Conservation (phyloP, 2,113 vertebrate genomes). For the Pelodiscus sinensis region DNA sequence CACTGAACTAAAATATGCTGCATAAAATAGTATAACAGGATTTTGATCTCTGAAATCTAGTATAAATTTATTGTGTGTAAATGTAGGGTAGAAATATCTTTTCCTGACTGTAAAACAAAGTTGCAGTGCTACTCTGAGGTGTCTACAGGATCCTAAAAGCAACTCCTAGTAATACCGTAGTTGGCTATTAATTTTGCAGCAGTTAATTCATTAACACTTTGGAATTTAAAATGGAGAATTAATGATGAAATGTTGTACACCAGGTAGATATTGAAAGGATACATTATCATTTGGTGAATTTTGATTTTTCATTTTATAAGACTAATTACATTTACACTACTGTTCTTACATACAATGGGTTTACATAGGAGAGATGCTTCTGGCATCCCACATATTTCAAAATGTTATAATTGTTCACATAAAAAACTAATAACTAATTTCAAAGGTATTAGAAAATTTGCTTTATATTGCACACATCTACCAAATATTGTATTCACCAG, state of each 20-base stretch:
- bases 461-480: constrained; percentile 44
- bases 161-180: not conserved
- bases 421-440: not conserved
- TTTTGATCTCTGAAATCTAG: not conserved
- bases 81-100: not conserved
- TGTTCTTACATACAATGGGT: constrained; percentile 10
- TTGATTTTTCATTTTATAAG: constrained; percentile 14
- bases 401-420: not conserved
- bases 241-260: not conserved
- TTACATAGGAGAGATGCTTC: not conserved
- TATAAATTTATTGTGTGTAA: not conserved
- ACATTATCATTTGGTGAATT: not conserved
- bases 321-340: not conserved
- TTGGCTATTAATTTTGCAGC: not conserved
- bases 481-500: constrained; percentile 39
- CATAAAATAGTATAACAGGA: not conserved
- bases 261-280: not conserved
- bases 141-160: not conserved
- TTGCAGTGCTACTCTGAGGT: not conserved
- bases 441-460: constrained; percentile 23
- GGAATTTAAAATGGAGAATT: constrained; percentile 20
- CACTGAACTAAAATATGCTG: not conserved
- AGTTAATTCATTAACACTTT: not conserved
- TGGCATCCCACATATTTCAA: not conserved
- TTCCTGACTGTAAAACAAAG: not conserved